phyloP scores from a whole-genome alignment of 2,113 vertebrate species.

The Coturnix japonica region DNA sequence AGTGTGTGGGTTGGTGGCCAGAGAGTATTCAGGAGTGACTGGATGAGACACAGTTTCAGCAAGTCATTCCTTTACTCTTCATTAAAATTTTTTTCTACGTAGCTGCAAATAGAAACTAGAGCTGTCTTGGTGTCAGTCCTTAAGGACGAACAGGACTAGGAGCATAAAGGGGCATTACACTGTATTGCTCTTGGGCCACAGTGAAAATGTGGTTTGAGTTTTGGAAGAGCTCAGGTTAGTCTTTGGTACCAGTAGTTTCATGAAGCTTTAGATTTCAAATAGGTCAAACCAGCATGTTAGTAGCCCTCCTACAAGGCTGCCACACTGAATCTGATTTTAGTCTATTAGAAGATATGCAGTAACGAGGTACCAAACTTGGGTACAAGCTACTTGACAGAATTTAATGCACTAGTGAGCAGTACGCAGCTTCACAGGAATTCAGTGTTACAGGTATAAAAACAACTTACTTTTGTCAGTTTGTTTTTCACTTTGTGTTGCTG shows the following conservation, averaged over 20 bases:
- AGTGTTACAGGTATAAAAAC: not conserved
- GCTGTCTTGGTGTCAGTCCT: not conserved
- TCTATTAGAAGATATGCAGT: not conserved
- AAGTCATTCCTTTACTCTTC: slow-evolving; percentile 61
- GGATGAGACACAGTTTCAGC: slow-evolving; percentile 45
- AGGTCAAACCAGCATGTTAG: not conserved
- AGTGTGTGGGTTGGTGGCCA: slow-evolving; percentile 16
- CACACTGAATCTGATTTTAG: not conserved
- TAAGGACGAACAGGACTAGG: not conserved
- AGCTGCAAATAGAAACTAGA: slow-evolving; percentile 37
- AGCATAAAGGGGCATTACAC: not conserved
- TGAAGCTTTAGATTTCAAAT: slow-evolving; percentile 14
- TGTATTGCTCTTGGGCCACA: slow-evolving; percentile 37
- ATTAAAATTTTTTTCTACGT: slow-evolving; percentile 50
- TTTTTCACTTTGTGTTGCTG: slow-evolving; percentile 19
- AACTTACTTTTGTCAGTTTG: not conserved
- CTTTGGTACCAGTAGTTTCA: slow-evolving; percentile 9
- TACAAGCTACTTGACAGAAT: not conserved
- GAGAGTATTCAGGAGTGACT: slow-evolving; percentile 47
- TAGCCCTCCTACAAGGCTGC: not conserved
- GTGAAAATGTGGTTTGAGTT: slow-evolving; percentile 36
- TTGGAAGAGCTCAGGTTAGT: slow-evolving; percentile 22
- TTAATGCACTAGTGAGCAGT: not conserved
- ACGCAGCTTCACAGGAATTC: not conserved
- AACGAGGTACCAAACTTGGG: not conserved